Conservation (phyloP, 2,888 invertebrate species). For the Sminthurides aquaticus region DNA sequence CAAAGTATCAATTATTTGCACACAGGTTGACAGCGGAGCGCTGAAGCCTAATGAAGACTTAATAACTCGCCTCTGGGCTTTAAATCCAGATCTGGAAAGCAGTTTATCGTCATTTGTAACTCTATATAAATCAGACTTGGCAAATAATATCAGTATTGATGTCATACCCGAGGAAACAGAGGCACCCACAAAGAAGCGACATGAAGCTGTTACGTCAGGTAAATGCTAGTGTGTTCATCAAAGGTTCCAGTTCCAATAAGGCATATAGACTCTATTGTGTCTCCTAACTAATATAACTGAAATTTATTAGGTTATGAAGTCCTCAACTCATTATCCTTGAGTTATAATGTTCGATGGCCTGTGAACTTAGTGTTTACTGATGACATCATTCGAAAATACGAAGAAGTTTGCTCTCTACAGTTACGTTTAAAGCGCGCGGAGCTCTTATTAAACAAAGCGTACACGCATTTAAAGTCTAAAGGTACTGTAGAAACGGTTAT, state of each 20-base stretch:
- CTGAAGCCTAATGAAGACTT: slow-evolving; percentile 25
- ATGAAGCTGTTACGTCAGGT: slow-evolving; percentile 14
- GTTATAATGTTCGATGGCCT: slow-evolving; percentile 68
- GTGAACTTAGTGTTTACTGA: slow-evolving; percentile 67
- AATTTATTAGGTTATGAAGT: slow-evolving; percentile 48
- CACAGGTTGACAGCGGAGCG: slow-evolving; percentile 26
- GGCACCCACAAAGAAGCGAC: not conserved
- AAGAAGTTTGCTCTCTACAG: slow-evolving; percentile 66
- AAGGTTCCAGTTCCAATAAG: too few relatives aligned
- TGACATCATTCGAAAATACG: slow-evolving; percentile 62
- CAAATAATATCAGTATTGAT: not conserved
- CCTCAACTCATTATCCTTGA: slow-evolving; percentile 60
- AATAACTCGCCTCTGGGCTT: slow-evolving; percentile 15
- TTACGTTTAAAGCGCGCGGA: slow-evolving; percentile 67
- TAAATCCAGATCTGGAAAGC: slow-evolving; percentile 32
- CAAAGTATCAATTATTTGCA: too few relatives aligned
- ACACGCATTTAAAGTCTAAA: slow-evolving; percentile 47
- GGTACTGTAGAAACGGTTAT: slow-evolving; percentile 22
- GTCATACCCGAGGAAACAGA: not conserved
- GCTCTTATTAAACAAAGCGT: slow-evolving; percentile 65
- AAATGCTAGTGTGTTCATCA: not conserved
- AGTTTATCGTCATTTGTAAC: slow-evolving; percentile 25
- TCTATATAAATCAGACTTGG: slow-evolving; percentile 17
- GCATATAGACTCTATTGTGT: too few relatives aligned
- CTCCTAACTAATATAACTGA: too few relatives aligned